These are phyloP conservation scores for Forbesichthys agassizii DNA, from an alignment of 2,113 vertebrate genomes.

Conservation along the genomic window DNA sequence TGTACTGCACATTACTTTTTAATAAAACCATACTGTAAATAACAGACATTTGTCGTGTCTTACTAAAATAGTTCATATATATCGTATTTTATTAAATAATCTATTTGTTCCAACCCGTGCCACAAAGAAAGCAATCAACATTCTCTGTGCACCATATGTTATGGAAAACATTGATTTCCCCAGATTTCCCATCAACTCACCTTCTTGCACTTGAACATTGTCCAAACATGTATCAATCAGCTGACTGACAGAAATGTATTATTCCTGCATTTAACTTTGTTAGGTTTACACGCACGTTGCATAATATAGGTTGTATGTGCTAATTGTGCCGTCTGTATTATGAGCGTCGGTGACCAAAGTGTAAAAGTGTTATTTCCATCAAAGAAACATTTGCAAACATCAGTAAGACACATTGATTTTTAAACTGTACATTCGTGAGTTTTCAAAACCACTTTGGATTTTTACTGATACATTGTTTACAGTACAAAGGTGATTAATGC, in stretches of 20 bases:
- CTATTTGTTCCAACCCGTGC: constrained; percentile 7
- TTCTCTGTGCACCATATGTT: constrained; percentile 10
- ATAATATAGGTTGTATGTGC: constrained; percentile 30
- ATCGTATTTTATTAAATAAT: constrained; percentile 9
- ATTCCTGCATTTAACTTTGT: constrained; percentile 32
- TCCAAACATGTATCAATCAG: background rate
- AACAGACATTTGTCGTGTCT: constrained; percentile 4
- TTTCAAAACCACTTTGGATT: constrained; percentile 44
- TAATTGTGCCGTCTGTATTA: constrained; percentile 27
- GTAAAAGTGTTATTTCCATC: constrained; percentile 36
- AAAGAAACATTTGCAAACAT: constrained; percentile 54
- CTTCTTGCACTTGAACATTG: no score
- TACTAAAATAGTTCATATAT: background rate
- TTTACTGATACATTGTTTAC: constrained; percentile 60
- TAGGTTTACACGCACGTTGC: constrained; percentile 21
- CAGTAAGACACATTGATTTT: constrained; percentile 60
- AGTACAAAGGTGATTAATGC: constrained; percentile 67
- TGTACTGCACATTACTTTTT: background rate
- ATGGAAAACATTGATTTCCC: background rate
- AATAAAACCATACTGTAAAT: background rate
- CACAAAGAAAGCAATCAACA: constrained; percentile 12
- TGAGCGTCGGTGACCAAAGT: constrained; percentile 38
- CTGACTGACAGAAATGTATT: background rate
- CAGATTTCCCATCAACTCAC: background rate
- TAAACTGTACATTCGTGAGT: constrained; percentile 35